These are phyloP conservation scores for Seriola aureovittata DNA, from an alignment of 2,113 vertebrate species.

Conservation along the genomic window DNA sequence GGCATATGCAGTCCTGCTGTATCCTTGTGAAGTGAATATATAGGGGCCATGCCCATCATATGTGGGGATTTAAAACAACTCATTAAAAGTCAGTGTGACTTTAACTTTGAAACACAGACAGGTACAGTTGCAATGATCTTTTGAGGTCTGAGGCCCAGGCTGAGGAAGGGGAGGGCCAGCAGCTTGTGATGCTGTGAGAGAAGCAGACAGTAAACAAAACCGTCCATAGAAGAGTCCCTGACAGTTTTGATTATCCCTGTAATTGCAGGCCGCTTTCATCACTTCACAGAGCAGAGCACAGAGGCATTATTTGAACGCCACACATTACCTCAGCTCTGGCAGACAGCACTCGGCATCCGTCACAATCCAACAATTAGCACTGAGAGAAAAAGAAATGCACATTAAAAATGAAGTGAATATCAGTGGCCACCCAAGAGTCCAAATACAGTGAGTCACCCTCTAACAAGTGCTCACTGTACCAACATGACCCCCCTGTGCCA, in stretches of 20 bases:
- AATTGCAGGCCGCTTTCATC: conserved; percentile 81
- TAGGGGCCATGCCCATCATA: background rate
- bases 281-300: conserved; percentile 72
- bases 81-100: conserved; percentile 11
- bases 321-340: conserved; percentile 83
- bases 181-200: conserved; percentile 65
- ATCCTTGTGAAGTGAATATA: background rate
- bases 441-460: conserved; percentile 77
- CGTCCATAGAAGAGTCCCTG: conserved; percentile 71
- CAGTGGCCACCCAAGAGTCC: conserved; percentile 83
- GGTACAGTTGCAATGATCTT: conserved; percentile 58
- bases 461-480: conserved; percentile 81
- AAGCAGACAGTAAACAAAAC: conserved; percentile 74
- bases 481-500: conserved; percentile 75
- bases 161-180: conserved; percentile 34
- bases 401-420: conserved; percentile 78
- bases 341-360: conserved; percentile 68
- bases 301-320: conserved; percentile 76
- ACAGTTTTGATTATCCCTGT: conserved; percentile 82
- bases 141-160: conserved; percentile 41
- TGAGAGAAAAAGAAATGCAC: conserved; percentile 48
- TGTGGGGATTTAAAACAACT: background rate
- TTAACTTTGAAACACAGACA: conserved; percentile 18
- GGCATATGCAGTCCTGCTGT: background rate
- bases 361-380: conserved; percentile 80